A percentile compares a stretch with the other conserved stretches of the same genome.
Conservation (phyloP, 2,113 vertebrate species). For the Forbesichthys agassizii region DNA sequence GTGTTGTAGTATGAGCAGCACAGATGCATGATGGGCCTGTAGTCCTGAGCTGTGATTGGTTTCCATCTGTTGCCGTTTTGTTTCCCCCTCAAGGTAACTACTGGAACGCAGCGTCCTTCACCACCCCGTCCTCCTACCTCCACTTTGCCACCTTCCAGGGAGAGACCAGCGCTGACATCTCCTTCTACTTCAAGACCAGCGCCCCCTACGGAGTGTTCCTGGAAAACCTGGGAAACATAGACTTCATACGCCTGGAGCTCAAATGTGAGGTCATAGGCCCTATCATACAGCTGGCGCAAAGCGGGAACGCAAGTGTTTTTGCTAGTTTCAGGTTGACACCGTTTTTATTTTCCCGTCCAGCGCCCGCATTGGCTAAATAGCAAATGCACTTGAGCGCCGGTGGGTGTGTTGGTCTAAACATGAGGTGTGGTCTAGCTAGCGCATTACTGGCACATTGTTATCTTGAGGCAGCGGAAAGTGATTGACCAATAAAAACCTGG, state of each 20-base stretch:
- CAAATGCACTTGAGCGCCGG: too few species aligned
- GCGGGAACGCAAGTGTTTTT: too few species aligned
- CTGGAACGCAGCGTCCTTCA: conserved; percentile 96
- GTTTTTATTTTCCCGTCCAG: too few species aligned
- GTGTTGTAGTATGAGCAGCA: background rate
- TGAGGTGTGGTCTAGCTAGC: too few species aligned
- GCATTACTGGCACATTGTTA: too few species aligned
- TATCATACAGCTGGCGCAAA: too few species aligned
- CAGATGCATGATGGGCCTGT: background rate
- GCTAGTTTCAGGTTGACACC: too few species aligned
- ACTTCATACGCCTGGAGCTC: conserved; percentile 96
- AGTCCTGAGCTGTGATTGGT: background rate
- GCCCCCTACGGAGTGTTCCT: conserved; percentile 92
- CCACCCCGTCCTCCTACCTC: conserved; percentile 91
- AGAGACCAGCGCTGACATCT: conserved; percentile 95
- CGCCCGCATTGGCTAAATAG: too few species aligned
- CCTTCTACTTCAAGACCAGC: conserved; percentile 97
- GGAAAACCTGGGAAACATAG: conserved; percentile 94
- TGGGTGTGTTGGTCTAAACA: too few species aligned
- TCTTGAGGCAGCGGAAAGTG: too few species aligned
- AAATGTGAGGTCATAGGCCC: conserved; percentile 82
- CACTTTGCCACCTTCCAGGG: conserved; percentile 97
- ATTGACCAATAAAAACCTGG: too few species aligned
- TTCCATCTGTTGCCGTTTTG: background rate
- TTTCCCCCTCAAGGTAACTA: conserved; percentile 81